Conservation (phyloP, 2,888 invertebrate genomes). For the Ypsolopha scabrella region DNA sequence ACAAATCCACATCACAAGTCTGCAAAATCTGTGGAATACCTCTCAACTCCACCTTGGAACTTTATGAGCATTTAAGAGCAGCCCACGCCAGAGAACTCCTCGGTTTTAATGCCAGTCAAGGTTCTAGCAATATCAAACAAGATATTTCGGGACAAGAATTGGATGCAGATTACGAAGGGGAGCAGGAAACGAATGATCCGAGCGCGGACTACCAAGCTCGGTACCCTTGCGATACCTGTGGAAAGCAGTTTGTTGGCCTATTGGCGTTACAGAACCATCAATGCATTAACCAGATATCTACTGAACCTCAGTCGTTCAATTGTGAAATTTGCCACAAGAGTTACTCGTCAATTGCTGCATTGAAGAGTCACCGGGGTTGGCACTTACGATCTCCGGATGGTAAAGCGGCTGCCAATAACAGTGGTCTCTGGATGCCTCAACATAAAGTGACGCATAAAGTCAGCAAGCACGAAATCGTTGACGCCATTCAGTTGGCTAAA, state of each 20-base stretch:
- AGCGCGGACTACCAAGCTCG: slow-evolving; percentile 58
- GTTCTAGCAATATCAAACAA: slow-evolving; percentile 7
- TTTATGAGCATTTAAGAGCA: slow-evolving; percentile 73
- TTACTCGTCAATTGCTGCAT: slow-evolving; percentile 74
- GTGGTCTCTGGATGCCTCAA: slow-evolving; percentile 66
- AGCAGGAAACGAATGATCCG: slow-evolving; percentile 44
- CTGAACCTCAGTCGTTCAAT: slow-evolving; percentile 56
- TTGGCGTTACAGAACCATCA: slow-evolving; percentile 68
- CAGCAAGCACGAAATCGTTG: slow-evolving; percentile 60
- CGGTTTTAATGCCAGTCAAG: slow-evolving; percentile 58
- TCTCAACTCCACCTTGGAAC: slow-evolving; percentile 72
- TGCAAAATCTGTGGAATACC: slow-evolving; percentile 75
- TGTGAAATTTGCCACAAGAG: slow-evolving; percentile 76
- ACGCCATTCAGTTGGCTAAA: slow-evolving; percentile 35
- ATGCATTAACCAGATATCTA: slow-evolving; percentile 43
- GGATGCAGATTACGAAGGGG: slow-evolving; percentile 47
- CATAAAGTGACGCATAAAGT: slow-evolving; percentile 64
- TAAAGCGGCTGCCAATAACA: slow-evolving; percentile 63
- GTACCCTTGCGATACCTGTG: slow-evolving; percentile 67
- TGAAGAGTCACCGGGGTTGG: slow-evolving; percentile 77
- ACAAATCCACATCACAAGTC: slow-evolving; percentile 63
- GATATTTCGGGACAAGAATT: slow-evolving; percentile 32
- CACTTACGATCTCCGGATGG: slow-evolving; percentile 72
- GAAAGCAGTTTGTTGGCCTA: slow-evolving; percentile 65
- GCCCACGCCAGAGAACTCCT: slow-evolving; percentile 66